Base-by-base conservation (phyloP, 2,888 invertebrate genomes). In the Byasa hedistus region DNA sequence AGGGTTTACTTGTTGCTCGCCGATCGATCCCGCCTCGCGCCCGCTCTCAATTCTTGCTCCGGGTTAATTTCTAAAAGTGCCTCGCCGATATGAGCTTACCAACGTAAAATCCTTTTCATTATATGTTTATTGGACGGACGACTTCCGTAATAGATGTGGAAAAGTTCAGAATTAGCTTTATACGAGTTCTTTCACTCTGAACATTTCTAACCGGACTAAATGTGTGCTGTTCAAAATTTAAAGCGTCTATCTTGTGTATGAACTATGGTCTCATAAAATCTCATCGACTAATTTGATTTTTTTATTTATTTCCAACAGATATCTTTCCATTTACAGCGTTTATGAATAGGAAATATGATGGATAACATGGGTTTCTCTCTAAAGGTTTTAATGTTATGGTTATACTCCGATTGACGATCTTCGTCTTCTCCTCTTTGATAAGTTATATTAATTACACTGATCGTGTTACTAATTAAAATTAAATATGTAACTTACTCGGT, bases 401-500 rank as follows among this genome's bases (percentile, higher is more conserved):
- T 4, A 36, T 36, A 4, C 19, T 17, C 17, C 44, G 17, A 17
- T 17, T 19, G n/a, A n/a, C n/a, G 44, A 15, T 44, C 44, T 0
- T 44, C 19, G 19, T 44, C 3, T 4, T 44, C 17, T 17, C 17
- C 10, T 39, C 39, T 39, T 1, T 39, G 7, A 15, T 3, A 39
- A 10, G 2, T 39, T 39, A 15, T 15, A 39, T 39, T 36, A 4
- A 36, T 36, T n/a, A n/a, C 4, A 17, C 44, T 1, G 12, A 15
- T 44, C 44, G 44, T 44, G 19, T 19, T 44, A 4, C 15, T 44
- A 44, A 44, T 44, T 44, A 44, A 44, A 44, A n/a, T 15, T 55
- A 21, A 3, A 55, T 78, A 95, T 32, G 10, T 10, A 8, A 32
- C 98, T 97, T 93, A 98, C 99, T 99, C 84, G 99, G 99, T 94